A percentile compares a stretch with the other conserved stretches of the same genome.
Conservation (phyloP, 1,140 invertebrate species). For the Holotrichia oblita region DNA sequence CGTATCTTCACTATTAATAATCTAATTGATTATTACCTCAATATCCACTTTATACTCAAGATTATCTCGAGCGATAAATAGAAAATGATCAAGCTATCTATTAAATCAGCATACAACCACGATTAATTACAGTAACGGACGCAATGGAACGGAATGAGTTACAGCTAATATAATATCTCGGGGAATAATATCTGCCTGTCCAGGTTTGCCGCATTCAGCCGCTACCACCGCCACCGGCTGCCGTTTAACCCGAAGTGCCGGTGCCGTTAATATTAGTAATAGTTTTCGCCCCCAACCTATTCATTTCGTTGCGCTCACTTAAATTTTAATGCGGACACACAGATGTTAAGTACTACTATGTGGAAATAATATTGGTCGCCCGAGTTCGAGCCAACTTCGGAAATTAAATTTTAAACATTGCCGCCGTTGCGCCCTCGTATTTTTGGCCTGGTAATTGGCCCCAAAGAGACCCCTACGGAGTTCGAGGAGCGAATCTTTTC, state of each 20-base stretch:
- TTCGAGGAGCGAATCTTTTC: not conserved
- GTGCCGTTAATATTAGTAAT: constrained; percentile 28
- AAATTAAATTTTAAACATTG: constrained; percentile 33
- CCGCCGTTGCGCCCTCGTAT: constrained; percentile 22
- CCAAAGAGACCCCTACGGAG: not conserved
- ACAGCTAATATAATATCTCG: constrained; percentile 13
- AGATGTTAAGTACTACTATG: constrained; percentile 33
- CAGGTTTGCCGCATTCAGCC: not conserved
- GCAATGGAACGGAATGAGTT: constrained; percentile 8
- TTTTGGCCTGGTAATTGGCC: constrained; percentile 27
- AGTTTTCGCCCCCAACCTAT: constrained; percentile 11
- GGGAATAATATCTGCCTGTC: not conserved
- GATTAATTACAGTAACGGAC: constrained; percentile 11
- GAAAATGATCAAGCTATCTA: not conserved
- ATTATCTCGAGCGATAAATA: not conserved
- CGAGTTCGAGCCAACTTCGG: constrained; percentile 30
- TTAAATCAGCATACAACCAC: not conserved
- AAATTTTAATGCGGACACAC: constrained; percentile 34
- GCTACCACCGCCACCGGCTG: not conserved
- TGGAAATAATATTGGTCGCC: constrained; percentile 32
- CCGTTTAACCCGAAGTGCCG: not conserved
- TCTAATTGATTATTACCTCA: not conserved
- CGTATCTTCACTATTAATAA: not conserved
- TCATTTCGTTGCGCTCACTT: constrained; percentile 34
- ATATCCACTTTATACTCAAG: not conserved